Conservation (phyloP, 2,113 vertebrate species). For the Myocastor coypus region DNA sequence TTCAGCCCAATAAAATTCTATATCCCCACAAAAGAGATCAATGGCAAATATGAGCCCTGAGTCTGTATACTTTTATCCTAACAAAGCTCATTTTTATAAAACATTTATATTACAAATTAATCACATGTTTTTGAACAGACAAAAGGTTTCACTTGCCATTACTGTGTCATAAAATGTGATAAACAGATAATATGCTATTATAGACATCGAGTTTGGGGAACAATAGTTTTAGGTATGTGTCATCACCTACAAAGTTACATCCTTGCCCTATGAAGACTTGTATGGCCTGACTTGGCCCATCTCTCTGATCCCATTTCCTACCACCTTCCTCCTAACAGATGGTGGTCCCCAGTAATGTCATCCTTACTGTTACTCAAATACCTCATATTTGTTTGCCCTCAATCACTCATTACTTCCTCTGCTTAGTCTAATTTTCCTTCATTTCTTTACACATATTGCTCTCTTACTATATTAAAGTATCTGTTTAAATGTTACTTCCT, state of each 20-base stretch:
- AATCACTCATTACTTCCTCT: neutral
- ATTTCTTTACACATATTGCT: slow-evolving; percentile 24
- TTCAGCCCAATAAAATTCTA: neutral
- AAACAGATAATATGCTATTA: neutral
- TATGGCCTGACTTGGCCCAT: neutral
- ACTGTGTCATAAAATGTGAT: neutral
- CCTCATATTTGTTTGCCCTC: neutral
- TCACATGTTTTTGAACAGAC: slow-evolving; percentile 39
- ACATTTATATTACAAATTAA: neutral
- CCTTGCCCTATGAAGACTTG: neutral
- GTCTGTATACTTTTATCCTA: neutral
- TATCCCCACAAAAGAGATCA: slow-evolving; percentile 23
- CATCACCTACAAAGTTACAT: neutral
- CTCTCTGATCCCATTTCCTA: neutral
- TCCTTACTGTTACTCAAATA: neutral
- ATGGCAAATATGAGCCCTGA: neutral
- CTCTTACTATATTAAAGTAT: neutral
- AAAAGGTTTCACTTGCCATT: neutral
- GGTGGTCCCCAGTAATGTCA: neutral
- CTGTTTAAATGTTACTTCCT: slow-evolving; percentile 48
- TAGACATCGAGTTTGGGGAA: neutral
- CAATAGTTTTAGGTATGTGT: neutral
- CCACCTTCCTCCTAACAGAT: neutral
- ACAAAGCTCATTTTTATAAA: slow-evolving; percentile 37
- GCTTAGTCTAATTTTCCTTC: neutral